Percentiles rank a stretch among this genome's conserved stretches.
Conservation (phyloP, 2,888 invertebrate species). For the Notodonta dromedarius region DNA sequence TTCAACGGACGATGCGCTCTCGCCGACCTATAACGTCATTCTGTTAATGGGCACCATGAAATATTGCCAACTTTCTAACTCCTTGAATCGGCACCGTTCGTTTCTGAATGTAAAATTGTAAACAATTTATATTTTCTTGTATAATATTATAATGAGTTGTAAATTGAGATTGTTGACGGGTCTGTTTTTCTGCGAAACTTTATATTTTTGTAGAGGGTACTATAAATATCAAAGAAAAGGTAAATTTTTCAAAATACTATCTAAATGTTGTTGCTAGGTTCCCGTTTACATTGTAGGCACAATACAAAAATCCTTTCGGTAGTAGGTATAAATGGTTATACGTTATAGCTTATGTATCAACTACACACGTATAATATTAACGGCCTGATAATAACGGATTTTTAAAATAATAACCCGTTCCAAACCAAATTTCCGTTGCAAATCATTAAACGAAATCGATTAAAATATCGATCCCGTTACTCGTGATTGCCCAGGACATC, state of each 20-base stretch:
- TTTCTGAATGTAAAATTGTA: slow-evolving; percentile 1
- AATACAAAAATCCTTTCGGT: no score
- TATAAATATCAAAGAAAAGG: no score
- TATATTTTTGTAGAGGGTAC: no score
- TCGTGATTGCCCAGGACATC: slow-evolving; percentile 10
- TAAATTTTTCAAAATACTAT: no score
- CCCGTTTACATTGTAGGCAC: no score
- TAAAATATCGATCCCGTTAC: background rate
- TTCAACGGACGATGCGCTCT: slow-evolving; percentile 45
- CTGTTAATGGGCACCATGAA: slow-evolving; percentile 66
- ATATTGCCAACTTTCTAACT: slow-evolving; percentile 62
- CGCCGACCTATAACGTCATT: slow-evolving; percentile 61
- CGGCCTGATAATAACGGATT: no score
- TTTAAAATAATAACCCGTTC: no score
- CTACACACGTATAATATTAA: background rate
- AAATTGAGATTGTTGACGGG: background rate
- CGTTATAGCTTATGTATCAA: no score
- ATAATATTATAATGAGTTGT: background rate
- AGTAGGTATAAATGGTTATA: no score
- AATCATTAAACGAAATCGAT: no score
- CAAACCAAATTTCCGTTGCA: no score
- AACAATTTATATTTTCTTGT: slow-evolving; percentile 7
- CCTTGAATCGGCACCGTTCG: slow-evolving; percentile 21
- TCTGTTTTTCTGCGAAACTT: background rate
- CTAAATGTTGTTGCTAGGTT: no score